These are phyloP conservation scores for Vidua macroura DNA, from an alignment of 2,113 vertebrate genomes.

Conservation along the genomic window DNA sequence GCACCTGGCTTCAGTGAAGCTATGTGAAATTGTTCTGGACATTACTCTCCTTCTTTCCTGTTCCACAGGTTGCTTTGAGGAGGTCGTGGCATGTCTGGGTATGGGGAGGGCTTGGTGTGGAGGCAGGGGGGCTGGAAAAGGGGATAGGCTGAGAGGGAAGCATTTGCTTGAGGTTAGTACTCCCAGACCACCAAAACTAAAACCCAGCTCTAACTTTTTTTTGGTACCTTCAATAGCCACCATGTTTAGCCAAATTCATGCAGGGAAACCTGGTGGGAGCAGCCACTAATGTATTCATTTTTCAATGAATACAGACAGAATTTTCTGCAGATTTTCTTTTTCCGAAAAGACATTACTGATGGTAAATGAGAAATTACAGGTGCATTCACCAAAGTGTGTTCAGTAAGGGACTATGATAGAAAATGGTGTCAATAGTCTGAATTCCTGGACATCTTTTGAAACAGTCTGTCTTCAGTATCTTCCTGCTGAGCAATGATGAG, in stretches of 20 bases:
- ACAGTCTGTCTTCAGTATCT: neutral
- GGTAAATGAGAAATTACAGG: neutral
- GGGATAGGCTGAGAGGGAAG: neutral
- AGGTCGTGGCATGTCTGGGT: neutral
- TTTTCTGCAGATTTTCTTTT: neutral
- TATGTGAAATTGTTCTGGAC: neutral
- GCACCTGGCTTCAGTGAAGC: neutral
- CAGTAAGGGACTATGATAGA: neutral
- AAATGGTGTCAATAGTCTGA: neutral
- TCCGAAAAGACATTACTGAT: neutral
- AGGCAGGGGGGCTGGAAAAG: too few species aligned
- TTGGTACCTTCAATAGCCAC: neutral
- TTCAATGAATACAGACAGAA: neutral
- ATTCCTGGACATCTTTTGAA: neutral
- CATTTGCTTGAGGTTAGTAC: rapidly evolving
- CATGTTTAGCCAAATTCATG: neutral
- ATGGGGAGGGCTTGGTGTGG: neutral
- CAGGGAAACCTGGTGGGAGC: neutral
- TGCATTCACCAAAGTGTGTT: neutral
- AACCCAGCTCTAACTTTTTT: neutral
- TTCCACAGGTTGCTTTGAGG: neutral
- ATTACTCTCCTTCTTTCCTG: neutral
- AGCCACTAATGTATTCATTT: neutral
- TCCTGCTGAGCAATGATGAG: neutral
- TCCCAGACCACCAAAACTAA: neutral